Conservation (phyloP, 2,113 vertebrate genomes). For the Haemorhous mexicanus region DNA sequence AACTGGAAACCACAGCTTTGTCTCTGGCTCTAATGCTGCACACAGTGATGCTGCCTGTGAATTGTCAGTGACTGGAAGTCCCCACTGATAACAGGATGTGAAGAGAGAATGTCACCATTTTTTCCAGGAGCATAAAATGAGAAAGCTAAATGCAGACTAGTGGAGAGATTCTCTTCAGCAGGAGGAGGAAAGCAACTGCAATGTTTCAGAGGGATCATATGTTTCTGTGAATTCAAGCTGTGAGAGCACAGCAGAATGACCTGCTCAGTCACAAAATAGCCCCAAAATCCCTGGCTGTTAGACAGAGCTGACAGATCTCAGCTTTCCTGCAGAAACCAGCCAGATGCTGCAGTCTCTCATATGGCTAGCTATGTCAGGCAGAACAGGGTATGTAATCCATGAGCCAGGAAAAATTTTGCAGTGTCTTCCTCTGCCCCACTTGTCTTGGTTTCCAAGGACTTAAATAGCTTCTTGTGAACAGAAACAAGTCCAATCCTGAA, state of each 20-base stretch:
- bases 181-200: neutral
- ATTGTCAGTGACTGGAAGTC: neutral
- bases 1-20: neutral
- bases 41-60: neutral
- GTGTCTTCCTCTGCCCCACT: neutral
- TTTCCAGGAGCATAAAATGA: neutral
- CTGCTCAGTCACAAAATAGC: neutral
- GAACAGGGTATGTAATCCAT: neutral
- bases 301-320: neutral
- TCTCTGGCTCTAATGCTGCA: neutral
- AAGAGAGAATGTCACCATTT: neutral
- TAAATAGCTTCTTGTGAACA: neutral
- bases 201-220: neutral
- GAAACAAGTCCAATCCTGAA: neutral
- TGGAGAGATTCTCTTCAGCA: neutral
- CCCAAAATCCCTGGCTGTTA: neutral
- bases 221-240: neutral
- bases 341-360: neutral
- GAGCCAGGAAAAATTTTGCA: neutral
- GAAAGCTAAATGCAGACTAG: neutral
- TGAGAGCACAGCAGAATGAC: neutral
- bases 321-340: neutral
- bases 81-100: neutral
- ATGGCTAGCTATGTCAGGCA: neutral
- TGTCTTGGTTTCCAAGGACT: neutral